These are phyloP conservation scores for Sycon ciliatum DNA, from an alignment of 37 sponge, comb jelly and placozoan species.

Conservation along the genomic window DNA sequence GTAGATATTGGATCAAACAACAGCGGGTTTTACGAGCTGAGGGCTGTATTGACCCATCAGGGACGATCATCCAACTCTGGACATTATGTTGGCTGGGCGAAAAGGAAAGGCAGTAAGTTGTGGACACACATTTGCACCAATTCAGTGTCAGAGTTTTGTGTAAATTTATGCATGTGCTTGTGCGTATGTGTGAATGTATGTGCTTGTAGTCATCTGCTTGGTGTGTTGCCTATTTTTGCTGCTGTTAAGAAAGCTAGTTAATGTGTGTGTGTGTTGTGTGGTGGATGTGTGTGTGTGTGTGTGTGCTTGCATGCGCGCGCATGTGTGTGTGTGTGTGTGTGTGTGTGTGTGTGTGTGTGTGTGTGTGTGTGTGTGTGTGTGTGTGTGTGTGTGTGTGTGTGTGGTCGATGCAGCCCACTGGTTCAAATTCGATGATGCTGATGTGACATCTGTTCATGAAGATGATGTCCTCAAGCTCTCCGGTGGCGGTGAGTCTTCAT, in stretches of 20 bases:
- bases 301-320: no score
- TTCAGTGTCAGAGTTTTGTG: no score
- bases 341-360: no score
- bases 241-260: background rate
- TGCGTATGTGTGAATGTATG: no score
- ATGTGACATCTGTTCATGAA: constrained; percentile 59
- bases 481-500: constrained; percentile 83
- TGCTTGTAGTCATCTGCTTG: no score
- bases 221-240: no score
- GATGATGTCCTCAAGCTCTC: constrained; percentile 88
- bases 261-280: background rate
- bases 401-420: constrained; percentile 42
- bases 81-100: constrained; percentile 90
- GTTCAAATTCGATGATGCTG: constrained; percentile 92
- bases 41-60: constrained; percentile 89
- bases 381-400: no score
- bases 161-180: no score
- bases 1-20: constrained; percentile 88
- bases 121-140: no score
- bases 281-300: no score
- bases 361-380: no score
- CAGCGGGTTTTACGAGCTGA: constrained; percentile 89
- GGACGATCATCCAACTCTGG: constrained; percentile 89
- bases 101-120: constrained; percentile 16
- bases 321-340: no score